Base-by-base conservation (phyloP, 2,888 invertebrate species). In the Prostheceraeus crozeri region DNA sequence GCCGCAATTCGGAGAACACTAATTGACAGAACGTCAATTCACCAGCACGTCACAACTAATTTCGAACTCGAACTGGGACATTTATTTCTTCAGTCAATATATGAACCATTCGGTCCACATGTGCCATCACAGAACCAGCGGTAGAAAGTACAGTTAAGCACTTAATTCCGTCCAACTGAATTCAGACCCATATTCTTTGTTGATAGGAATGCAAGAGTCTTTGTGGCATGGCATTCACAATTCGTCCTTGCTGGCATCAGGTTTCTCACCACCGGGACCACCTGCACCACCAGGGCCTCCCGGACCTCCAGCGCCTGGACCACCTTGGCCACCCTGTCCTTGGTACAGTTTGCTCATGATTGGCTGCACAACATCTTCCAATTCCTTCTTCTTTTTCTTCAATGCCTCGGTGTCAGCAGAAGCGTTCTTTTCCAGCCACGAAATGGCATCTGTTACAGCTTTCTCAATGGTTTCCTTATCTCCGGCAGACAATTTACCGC, bases 401-500 rank as follows among this genome's bases (percentile, higher is more conserved):
- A 87, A 88, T 62, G 90, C 89, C 68, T 90, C 89, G 0, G 85
- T 82, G 63, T 91, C 90, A 0, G 87, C 86, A 70, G 91, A 90
- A 70, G 85, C 85, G 78, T 98, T 93, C 67, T 86, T 85, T 77
- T 98, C 94, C 65, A 98, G 80, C 96, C 96, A 98, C 72, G 93
- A 90, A 76, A 98, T 94, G 66, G 89, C 85, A 68, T 89, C 91
- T 62, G 94, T 91, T 66, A 96, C 86, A n/a, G 87, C 89, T 69
- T 73, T 85, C 73, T 93, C 90, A 83, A 98, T 87, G 72, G 88
- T 93, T 3, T 84, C 79, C 77, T 94, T 96, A 68, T 98, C 96
- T 0, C 87, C 86, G 23, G 86, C 88, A 61, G 83, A 84, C 51
- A 83, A 71, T 77, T 94, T 98, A 56, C 88, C 83, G 35, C 94